Percentiles rank a stretch among this genome's conserved stretches.
These are phyloP conservation scores for Cephalotes varians DNA, from an alignment of 2,888 invertebrate genomes.

Conservation along the genomic window DNA sequence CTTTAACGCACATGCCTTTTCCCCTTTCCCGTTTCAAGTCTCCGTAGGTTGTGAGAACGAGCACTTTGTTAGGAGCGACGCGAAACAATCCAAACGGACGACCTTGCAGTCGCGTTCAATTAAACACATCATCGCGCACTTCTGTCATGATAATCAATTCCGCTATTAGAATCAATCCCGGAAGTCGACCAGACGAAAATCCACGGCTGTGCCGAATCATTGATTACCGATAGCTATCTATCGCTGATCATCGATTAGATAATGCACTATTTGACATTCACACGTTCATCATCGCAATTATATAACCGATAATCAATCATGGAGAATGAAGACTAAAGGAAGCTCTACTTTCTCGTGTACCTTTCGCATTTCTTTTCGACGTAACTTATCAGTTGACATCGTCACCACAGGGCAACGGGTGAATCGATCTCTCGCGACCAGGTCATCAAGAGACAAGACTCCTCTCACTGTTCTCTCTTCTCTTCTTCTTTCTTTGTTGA, in stretches of 20 bases:
- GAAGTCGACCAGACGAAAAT: not conserved
- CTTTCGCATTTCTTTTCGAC: not conserved
- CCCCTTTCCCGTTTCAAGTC: not conserved
- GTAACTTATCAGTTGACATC: slow-evolving; percentile 18
- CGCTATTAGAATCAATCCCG: not conserved
- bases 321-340: not conserved
- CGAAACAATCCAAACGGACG: slow-evolving; percentile 18
- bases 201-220: slow-evolving; percentile 9
- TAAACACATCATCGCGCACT: slow-evolving; percentile 30
- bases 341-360: not conserved
- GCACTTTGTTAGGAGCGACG: slow-evolving; percentile 43
- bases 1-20: slow-evolving; percentile 72
- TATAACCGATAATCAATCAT: slow-evolving; percentile 14
- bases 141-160: slow-evolving; percentile 31
- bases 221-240: slow-evolving; percentile 4
- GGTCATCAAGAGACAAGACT: slow-evolving; percentile 50
- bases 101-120: slow-evolving; percentile 30
- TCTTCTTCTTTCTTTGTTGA: slow-evolving; percentile 47
- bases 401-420: not conserved
- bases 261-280: slow-evolving; percentile 13
- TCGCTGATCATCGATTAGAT: slow-evolving; percentile 4
- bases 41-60: slow-evolving; percentile 53
- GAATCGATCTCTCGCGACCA: slow-evolving; percentile 66
- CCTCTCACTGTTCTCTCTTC: not conserved
- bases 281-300: not conserved